Percentiles rank a stretch among this genome's conserved stretches.
Conservation (phyloP, 2,888 invertebrate genomes). For the Alentia gelatinosa region DNA sequence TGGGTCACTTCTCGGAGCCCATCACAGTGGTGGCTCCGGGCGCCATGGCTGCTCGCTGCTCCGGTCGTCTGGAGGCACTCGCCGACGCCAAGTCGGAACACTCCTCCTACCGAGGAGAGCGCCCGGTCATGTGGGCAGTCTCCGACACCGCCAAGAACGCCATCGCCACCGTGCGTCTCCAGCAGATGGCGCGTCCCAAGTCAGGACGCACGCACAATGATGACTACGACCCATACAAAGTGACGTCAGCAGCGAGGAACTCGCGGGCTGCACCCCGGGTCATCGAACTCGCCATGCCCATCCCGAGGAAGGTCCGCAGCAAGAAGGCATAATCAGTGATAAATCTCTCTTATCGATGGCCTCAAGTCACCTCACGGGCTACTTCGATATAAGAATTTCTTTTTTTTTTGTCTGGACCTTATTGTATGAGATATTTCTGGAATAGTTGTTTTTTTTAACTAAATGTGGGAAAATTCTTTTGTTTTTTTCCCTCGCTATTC, state of each 20-base stretch:
- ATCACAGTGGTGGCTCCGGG: slow-evolving; percentile 64
- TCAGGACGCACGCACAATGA: slow-evolving; percentile 75
- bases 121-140: slow-evolving; percentile 72
- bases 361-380: background rate
- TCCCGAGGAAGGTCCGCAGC: slow-evolving; percentile 72
- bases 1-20: slow-evolving; percentile 64
- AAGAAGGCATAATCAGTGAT: slow-evolving; percentile 59
- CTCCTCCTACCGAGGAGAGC: slow-evolving; percentile 68
- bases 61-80: slow-evolving; percentile 70
- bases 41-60: slow-evolving; percentile 67
- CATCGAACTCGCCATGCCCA: slow-evolving; percentile 72
- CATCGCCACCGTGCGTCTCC: slow-evolving; percentile 72
- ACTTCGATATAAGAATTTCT: too few relatives aligned
- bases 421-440: too few relatives aligned
- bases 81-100: slow-evolving; percentile 70
- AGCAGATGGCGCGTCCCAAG: slow-evolving; percentile 74
- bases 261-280: slow-evolving; percentile 72
- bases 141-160: slow-evolving; percentile 71
- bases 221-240: slow-evolving; percentile 77
- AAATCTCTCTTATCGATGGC: background rate
- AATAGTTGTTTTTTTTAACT: too few relatives aligned
- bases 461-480: too few relatives aligned
- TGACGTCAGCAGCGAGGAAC: slow-evolving; percentile 69
- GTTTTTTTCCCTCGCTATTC: too few relatives aligned
- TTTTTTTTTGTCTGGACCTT: too few relatives aligned